Percentiles rank a stretch among this genome's conserved stretches.
Conservation (phyloP, 2,888 invertebrate species). For the Microctonus hyperodae region DNA sequence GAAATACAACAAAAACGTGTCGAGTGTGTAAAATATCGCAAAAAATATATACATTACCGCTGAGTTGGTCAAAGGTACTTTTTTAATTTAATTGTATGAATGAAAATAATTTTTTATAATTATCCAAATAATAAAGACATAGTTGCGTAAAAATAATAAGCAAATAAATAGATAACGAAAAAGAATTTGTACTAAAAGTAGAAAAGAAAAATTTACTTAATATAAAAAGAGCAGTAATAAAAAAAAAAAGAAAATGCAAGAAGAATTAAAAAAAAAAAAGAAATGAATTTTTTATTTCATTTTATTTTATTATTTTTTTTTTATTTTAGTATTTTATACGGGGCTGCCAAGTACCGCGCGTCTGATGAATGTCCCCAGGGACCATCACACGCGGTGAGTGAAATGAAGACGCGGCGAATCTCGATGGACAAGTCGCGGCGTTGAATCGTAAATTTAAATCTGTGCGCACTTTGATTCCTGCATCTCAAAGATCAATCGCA, state of each 20-base stretch:
- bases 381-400: constrained; percentile 20
- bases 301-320: not conserved
- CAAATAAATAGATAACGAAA: not conserved
- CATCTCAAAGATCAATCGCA: constrained; percentile 12
- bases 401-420: constrained; percentile 42
- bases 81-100: not conserved
- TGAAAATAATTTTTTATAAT: no score
- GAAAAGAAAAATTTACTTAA: not conserved
- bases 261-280: not conserved
- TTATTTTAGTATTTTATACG: not conserved
- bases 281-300: no score
- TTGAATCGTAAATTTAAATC: constrained; percentile 47
- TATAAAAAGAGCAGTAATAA: not conserved
- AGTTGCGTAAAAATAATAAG: not conserved
- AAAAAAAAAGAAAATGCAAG: not conserved
- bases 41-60: constrained; percentile 1
- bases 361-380: constrained; percentile 10
- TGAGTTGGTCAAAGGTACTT: constrained; percentile 28
- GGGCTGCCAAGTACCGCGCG: not conserved
- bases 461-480: not conserved
- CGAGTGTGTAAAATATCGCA: not conserved
- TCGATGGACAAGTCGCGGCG: constrained; percentile 31
- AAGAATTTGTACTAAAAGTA: no score
- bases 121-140: no score
- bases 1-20: not conserved